Evolutionary conservation across 2,113 vertebrate species (phyloP).

Genomic region (Cebus imitator): DNA sequence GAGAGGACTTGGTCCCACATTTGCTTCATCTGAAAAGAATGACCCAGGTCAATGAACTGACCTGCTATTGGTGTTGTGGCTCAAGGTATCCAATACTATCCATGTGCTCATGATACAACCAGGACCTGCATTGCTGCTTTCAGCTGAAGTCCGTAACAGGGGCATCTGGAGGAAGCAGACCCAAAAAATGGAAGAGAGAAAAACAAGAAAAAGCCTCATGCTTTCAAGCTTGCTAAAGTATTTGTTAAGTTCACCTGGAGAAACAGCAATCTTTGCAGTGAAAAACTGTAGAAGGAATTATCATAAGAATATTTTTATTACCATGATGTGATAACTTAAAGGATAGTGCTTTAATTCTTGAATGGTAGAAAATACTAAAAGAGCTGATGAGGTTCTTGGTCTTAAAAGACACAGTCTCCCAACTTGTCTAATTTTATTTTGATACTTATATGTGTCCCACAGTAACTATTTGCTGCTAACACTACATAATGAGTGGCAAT

Average conservation of each 20-base stretch:
- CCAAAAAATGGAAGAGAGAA: background rate
- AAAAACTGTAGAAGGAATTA: conserved; percentile 25
- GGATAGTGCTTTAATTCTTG: conserved; percentile 44
- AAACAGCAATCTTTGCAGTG: background rate
- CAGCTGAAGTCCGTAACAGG: background rate
- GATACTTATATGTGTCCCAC: conserved; percentile 35
- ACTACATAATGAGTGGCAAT: conserved; percentile 59
- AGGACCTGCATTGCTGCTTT: background rate
- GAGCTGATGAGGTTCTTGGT: background rate
- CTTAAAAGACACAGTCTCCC: conserved; percentile 41
- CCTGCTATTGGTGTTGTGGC: background rate
- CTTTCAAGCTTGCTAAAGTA: conserved; percentile 17
- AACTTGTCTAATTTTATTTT: conserved; percentile 61
- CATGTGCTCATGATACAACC: background rate
- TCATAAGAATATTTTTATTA: conserved; percentile 43
- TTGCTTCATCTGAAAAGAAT: background rate
- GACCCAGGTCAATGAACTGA: background rate
- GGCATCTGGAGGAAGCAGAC: background rate
- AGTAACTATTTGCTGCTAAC: conserved; percentile 51
- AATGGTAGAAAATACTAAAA: conserved; percentile 42
- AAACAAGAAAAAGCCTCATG: background rate
- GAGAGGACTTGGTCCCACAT: background rate
- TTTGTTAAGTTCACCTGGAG: conserved; percentile 9
- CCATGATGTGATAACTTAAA: conserved; percentile 3
- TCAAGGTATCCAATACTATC: background rate